A percentile compares a stretch with the other conserved stretches of the same genome.
Evolutionary conservation across 2,888 invertebrate species (phyloP).

Genomic region (Coelinius sp.): DNA sequence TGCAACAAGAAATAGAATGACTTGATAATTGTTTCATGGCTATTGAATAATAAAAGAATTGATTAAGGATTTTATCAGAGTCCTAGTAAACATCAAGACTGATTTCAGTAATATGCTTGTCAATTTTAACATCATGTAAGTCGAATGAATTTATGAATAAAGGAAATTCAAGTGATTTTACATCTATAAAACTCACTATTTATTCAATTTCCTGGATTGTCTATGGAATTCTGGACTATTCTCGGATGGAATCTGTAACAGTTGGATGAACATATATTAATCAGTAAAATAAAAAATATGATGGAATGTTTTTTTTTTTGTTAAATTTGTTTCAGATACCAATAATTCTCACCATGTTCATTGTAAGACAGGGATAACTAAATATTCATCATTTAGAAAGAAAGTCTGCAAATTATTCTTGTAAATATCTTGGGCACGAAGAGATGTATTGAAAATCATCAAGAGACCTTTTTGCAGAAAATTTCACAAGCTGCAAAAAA

Average conservation of each 20-base stretch:
- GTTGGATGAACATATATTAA: background rate
- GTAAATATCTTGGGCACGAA: background rate
- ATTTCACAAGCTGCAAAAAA: too few relatives aligned
- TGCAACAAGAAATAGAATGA: constrained; percentile 21
- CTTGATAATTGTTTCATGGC: background rate
- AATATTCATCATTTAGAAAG: constrained; percentile 53
- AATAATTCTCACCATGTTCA: constrained; percentile 56
- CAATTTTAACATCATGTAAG: constrained; percentile 57
- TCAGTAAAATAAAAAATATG: background rate
- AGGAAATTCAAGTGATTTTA: constrained; percentile 9
- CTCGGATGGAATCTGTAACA: background rate
- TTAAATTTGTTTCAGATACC: constrained; percentile 51
- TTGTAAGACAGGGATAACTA: constrained; percentile 68
- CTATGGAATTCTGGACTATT: background rate
- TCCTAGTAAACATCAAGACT: constrained; percentile 54
- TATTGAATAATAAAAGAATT: background rate
- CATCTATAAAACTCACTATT: background rate
- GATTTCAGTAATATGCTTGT: constrained; percentile 67
- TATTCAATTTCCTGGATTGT: background rate
- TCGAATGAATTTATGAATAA: background rate
- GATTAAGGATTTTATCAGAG: constrained; percentile 45
- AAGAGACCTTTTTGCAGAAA: too few relatives aligned
- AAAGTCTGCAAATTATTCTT: too few relatives aligned
- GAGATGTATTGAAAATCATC: background rate
- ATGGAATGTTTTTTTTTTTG: background rate